Evolutionary conservation across 1,140 invertebrate genomes (phyloP), one percentile per base, ranked within the genome.

Genomic region (Papilio xuthus): DNA sequence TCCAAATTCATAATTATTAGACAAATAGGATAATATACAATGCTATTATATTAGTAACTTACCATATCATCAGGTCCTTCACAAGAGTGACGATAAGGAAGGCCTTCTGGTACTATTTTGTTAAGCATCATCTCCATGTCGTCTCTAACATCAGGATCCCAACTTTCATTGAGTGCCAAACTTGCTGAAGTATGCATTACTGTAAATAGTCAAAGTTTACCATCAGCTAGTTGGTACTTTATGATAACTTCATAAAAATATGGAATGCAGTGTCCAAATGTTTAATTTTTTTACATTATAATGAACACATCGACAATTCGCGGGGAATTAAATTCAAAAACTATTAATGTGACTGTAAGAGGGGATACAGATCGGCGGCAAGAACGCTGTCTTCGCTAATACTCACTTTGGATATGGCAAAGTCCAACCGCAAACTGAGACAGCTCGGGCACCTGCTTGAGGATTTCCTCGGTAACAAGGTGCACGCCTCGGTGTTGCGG

Each of bases 111-210:
- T 95, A 99, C 97, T 94, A 99, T 98, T 97, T 98, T 99, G 94
- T 99, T 99, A 92, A 99, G 95, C 97, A 99, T 99, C 98, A 98
- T 99, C 95, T 99, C 98, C 97, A 99, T 99, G 91, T 99, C 98
- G 91, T 98, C 98, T 94, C 98, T 96, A 72, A 99, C 98, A 95
- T 99, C 98, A 84, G 98, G 98, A 95, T 99, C 98, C 98, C 98
- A 99, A 95, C 98, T 99, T 95, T 99, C 98, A 94, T 99, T 99
- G 91, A 99, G 95, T 83, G 98, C 98, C 92, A 99, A 95, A 96
- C 98, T 99, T 89, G 98, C 98, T 89, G 98, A 99, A 88, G 98
- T 99, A 94, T 99, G 98, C 94, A 99, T 96, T 94, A 99, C 98
- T 99, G 95, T 81, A 97, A 97, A 85, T 84, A 89, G 91, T 82